Percentiles rank a stretch among this genome's conserved stretches.
Conservation (phyloP, 2,888 invertebrate species). For the Eucera pruinosa region DNA sequence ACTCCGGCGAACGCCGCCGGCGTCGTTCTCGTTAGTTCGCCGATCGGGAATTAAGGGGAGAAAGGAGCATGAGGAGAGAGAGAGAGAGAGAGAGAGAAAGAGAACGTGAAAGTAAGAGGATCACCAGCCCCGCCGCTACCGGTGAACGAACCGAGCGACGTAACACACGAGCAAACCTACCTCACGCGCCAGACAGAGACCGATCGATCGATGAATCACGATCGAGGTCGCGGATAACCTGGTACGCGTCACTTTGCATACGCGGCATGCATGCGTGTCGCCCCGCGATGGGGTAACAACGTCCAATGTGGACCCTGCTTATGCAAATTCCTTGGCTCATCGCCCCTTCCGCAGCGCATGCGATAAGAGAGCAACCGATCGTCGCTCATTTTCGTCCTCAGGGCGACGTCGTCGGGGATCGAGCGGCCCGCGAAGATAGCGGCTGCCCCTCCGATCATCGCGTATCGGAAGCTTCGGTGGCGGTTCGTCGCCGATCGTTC, state of each 20-base stretch:
- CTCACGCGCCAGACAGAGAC: conserved; percentile 42
- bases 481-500: conserved; percentile 45
- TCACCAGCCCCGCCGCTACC: conserved; percentile 28
- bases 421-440: conserved; percentile 65
- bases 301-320: conserved; percentile 55
- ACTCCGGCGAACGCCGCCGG: conserved; percentile 80
- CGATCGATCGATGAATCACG: conserved; percentile 69
- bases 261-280: conserved; percentile 44
- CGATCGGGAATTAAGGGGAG: conserved; percentile 81
- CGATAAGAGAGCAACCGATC: conserved; percentile 75
- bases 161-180: background rate
- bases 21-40: conserved; percentile 81
- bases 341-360: background rate
- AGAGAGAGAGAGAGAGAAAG: no score
- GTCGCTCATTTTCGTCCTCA: conserved; percentile 64
- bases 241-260: conserved; percentile 51
- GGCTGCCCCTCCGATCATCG: conserved; percentile 38
- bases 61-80: no score
- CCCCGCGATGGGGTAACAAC: conserved; percentile 35
- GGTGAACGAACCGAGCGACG: conserved; percentile 21
- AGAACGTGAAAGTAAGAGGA: conserved; percentile 54
- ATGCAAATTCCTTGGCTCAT: conserved; percentile 73
- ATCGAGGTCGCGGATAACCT: conserved; percentile 63
- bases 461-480: conserved; percentile 72
- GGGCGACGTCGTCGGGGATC: conserved; percentile 62